Evolutionary conservation across 2,888 invertebrate species (phyloP).

Genomic region (Amphipyra tragopoginis): DNA sequence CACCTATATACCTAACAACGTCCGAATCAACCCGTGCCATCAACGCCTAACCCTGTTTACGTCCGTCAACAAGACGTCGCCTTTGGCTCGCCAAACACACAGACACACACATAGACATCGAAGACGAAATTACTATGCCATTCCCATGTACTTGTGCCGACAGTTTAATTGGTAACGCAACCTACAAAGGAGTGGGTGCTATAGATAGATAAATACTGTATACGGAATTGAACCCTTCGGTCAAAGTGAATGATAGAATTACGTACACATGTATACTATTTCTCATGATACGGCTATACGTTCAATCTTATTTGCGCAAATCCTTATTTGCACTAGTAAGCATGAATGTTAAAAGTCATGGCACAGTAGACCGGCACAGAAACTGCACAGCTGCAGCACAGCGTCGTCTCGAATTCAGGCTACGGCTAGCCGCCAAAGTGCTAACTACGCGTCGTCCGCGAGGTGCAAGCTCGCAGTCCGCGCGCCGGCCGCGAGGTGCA

Average conservation of each 20-base stretch:
- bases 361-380: too few relatives aligned
- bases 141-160: conserved; percentile 40
- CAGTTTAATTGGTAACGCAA: conserved; percentile 49
- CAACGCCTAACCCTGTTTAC: conserved; percentile 8
- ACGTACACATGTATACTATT: too few relatives aligned
- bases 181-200: conserved; percentile 40
- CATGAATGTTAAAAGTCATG: too few relatives aligned
- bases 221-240: not conserved
- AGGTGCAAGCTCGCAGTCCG: too few relatives aligned
- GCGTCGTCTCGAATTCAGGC: too few relatives aligned
- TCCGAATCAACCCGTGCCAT: conserved; percentile 40
- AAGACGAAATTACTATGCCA: conserved; percentile 47
- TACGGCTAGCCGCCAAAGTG: too few relatives aligned
- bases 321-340: too few relatives aligned
- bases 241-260: not conserved
- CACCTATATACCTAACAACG: not conserved
- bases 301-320: too few relatives aligned
- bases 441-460: too few relatives aligned
- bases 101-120: conserved; percentile 35
- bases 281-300: too few relatives aligned
- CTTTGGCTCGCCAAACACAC: conserved; percentile 49
- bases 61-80: conserved; percentile 49
- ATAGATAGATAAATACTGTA: not conserved
- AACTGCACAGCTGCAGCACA: too few relatives aligned
- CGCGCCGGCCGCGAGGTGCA: too few relatives aligned